Base-by-base conservation (phyloP, 2,888 invertebrate genomes). In the Dendrolimus pini region DNA sequence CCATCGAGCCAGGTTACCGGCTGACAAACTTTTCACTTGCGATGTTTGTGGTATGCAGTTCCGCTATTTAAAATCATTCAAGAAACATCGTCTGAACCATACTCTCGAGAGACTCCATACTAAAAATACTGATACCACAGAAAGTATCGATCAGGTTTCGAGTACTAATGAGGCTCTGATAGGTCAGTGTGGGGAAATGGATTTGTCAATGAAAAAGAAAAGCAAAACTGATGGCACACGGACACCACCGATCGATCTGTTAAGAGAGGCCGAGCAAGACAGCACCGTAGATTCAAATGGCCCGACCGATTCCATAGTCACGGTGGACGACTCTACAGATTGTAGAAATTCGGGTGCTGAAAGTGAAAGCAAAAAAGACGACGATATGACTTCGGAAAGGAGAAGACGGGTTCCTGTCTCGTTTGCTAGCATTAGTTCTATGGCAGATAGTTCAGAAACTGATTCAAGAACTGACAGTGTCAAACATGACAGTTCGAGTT, bases 21-120 rank as follows among this genome's bases (percentile, higher is more conserved):
- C 97, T 41, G 97, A 97, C 81, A 97, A 97, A 81, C 92, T 97
- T 14, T 97, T 97, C 85, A 96, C 96, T 18, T 97, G 97, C 77
- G 97, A 97, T 76, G 96, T 97, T 2, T 97, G 97, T 81, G 97
- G 97, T 61, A 97, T 97, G 97, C 97, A 97, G 80, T 97, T 97
- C 66, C 93, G 96, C 65, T 97, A 97, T 81, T 92, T 97, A 56
- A 97, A 97, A 75, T 97, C 96, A 0, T 97, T 97, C 83, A 96
- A 96, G 81, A 97, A 97, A 81, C 97, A 97, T 77, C 93, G 97
- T 41, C 92, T 97, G 59, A 97, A 97, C 74, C 97, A 97, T 80
- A 96, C 96, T 0, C 82, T 97, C 52, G 96, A 96, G 78, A 93
- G 96, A 63, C 90, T 96, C 59, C 96, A 96, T 75, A 94, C 96